Evolutionary conservation across 2,113 vertebrate genomes (phyloP).

Genomic region (Mastomys natalensis): DNA sequence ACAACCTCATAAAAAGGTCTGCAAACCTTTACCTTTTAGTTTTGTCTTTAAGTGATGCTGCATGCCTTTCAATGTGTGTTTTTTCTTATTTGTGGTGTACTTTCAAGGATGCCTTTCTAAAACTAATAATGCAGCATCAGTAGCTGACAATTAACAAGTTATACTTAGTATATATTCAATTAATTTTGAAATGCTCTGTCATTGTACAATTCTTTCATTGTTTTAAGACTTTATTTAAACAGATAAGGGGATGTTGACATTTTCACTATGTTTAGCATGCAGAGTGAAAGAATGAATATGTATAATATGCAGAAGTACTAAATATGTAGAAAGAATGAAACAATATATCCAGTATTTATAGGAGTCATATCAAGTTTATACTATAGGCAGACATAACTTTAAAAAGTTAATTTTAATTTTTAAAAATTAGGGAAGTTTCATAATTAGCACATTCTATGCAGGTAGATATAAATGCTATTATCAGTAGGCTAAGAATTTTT

Average conservation of each 20-base stretch:
- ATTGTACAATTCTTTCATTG: not conserved
- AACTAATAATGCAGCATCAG: not conserved
- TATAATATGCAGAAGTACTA: not conserved
- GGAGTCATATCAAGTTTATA: not conserved
- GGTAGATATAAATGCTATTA: not conserved
- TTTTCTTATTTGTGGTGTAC: not conserved
- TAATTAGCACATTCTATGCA: constrained; percentile 9
- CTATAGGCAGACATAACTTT: not conserved
- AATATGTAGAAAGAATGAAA: not conserved
- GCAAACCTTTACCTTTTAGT: not conserved
- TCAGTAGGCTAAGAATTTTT: constrained; percentile 9
- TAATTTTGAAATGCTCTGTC: constrained; percentile 10
- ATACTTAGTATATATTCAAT: not conserved
- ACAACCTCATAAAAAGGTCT: not conserved
- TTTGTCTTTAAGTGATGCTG: not conserved
- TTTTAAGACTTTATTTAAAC: constrained; percentile 10
- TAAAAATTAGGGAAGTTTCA: not conserved
- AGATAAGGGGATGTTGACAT: not conserved
- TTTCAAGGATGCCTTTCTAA: not conserved
- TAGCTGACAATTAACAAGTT: not conserved
- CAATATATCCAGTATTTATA: not conserved
- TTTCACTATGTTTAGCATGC: not conserved
- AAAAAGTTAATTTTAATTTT: constrained; percentile 34
- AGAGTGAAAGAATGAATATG: constrained; percentile 14
- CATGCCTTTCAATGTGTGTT: not conserved